Conservation (phyloP, 1,140 invertebrate genomes). For the Geopemphigus sp. region DNA sequence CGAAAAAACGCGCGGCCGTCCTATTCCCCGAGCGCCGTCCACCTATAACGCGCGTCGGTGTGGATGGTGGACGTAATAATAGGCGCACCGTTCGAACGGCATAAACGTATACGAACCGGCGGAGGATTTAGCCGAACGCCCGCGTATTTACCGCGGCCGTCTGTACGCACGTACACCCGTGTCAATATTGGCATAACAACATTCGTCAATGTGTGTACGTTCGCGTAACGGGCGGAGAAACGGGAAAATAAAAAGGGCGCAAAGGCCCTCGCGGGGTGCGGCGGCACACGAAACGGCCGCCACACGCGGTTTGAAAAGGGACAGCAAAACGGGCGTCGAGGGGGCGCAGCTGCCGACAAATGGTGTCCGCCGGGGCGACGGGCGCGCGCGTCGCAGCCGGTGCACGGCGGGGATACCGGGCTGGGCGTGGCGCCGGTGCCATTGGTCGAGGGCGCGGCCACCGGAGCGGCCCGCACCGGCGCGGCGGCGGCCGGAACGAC, state of each 20-base stretch:
- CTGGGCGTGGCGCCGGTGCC: not conserved
- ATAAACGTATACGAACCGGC: no score
- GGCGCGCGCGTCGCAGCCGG: not conserved
- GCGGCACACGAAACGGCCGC: no score
- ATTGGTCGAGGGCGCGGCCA: conserved; percentile 17
- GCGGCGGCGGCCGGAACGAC: not conserved
- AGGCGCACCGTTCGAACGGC: no score
- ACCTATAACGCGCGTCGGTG: no score
- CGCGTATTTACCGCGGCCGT: no score
- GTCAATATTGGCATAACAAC: conserved; percentile 46
- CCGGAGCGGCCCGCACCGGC: not conserved
- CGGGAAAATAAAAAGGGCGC: not conserved
- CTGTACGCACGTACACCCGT: not conserved
- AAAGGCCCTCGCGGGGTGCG: not conserved
- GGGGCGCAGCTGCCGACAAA: conserved; percentile 40
- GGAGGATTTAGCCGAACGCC: no score
- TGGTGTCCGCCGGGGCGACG: conserved; percentile 31
- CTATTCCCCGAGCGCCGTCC: no score
- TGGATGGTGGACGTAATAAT: no score
- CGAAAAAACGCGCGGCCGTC: no score
- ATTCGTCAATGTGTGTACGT: conserved; percentile 26
- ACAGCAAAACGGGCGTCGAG: not conserved
- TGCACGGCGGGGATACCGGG: not conserved
- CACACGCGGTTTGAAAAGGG: not conserved
- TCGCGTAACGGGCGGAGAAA: not conserved